Conservation (phyloP, 2,797 vertebrate species). For the Falco columbarius region DNA sequence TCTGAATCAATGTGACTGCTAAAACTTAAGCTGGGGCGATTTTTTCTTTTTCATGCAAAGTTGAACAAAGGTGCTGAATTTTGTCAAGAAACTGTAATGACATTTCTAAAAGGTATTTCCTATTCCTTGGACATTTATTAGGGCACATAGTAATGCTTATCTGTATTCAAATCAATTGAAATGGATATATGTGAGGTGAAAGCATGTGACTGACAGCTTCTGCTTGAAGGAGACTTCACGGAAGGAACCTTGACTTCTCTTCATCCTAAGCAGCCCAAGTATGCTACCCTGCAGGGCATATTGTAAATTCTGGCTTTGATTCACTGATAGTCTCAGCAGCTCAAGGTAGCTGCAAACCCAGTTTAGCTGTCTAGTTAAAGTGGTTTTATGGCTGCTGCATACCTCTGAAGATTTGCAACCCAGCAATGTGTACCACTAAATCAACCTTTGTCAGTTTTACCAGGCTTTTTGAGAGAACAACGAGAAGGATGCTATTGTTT, state of each 20-base stretch:
- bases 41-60: background rate
- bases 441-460: background rate
- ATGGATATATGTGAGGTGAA: background rate
- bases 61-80: background rate
- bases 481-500: background rate
- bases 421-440: background rate
- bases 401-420: background rate
- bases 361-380: slow-evolving; percentile 18
- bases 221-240: background rate
- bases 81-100: background rate
- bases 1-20: background rate
- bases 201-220: background rate
- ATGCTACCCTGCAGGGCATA: background rate
- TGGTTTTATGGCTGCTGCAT: background rate
- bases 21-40: background rate
- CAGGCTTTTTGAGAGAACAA: background rate
- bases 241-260: background rate
- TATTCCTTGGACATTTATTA: background rate
- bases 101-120: background rate
- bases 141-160: background rate
- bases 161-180: background rate
- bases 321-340: background rate
- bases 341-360: slow-evolving; percentile 12
- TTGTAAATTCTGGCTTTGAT: slow-evolving; percentile 5
- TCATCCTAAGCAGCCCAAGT: background rate